Percentiles rank a stretch among this genome's conserved stretches.
Conservation (phyloP, 2,113 vertebrate genomes). For the Ciconia maguari region DNA sequence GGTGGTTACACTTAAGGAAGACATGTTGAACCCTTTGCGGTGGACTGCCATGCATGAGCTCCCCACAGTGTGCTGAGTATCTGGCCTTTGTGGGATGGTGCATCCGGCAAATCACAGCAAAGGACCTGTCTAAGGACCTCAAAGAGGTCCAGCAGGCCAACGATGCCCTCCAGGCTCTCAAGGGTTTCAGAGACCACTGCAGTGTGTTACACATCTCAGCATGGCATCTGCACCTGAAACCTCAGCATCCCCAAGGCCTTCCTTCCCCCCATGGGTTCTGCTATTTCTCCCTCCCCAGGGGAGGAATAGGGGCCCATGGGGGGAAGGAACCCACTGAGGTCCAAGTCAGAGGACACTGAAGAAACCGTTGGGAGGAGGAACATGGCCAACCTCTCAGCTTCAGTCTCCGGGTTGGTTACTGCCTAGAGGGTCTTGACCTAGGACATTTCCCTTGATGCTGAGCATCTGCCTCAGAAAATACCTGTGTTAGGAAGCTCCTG, state of each 20-base stretch:
- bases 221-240: background rate
- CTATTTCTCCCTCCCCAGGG: background rate
- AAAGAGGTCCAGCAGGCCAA: background rate
- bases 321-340: background rate
- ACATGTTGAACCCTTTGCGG: background rate
- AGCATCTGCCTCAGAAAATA: background rate
- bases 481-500: background rate
- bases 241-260: background rate
- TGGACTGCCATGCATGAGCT: background rate
- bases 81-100: background rate
- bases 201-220: background rate
- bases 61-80: background rate
- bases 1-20: background rate
- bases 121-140: background rate
- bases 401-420: background rate
- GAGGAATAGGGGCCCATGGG: background rate
- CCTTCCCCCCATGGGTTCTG: background rate
- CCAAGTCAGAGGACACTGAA: background rate
- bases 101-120: background rate
- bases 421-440: background rate
- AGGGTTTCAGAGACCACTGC: background rate
- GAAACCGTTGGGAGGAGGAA: background rate
- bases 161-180: background rate
- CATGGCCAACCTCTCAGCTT: background rate
- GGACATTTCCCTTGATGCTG: background rate